These are phyloP conservation scores for Origma solitaria DNA, from an alignment of 2,113 vertebrate genomes.

Conservation along the genomic window DNA sequence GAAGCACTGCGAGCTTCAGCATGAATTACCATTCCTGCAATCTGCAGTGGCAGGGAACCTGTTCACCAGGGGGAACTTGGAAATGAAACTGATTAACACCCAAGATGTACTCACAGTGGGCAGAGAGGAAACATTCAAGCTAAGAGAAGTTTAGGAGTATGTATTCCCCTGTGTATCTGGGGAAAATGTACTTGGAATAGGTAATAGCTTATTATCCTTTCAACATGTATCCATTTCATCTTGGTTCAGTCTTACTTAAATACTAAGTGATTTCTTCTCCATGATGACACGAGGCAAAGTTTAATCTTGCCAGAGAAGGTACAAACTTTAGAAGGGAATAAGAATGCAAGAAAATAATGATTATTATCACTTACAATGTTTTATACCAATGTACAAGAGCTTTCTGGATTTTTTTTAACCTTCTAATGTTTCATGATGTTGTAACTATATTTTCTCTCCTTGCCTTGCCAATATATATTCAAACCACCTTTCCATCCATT, in stretches of 20 bases:
- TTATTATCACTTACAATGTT: not conserved
- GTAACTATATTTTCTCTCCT: not conserved
- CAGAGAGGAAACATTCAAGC: not conserved
- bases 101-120: not conserved
- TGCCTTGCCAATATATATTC: not conserved
- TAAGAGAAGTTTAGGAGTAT: not conserved
- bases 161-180: not conserved
- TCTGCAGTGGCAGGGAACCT: not conserved
- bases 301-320: not conserved
- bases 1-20: not conserved
- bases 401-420: not conserved
- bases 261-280: not conserved
- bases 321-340: not conserved
- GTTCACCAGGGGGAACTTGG: not conserved
- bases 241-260: not conserved
- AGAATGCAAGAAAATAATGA: not conserved
- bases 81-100: slow-evolving; percentile 5
- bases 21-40: not conserved
- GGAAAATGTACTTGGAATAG: not conserved
- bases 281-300: not conserved
- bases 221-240: not conserved
- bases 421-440: not conserved
- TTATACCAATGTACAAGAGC: not conserved
- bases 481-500: not conserved
- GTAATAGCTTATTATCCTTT: slow-evolving; percentile 14